Evolutionary conservation across 2,888 invertebrate genomes (phyloP), one percentile per base, ranked within the genome.

Genomic region (Laothoe populi): DNA sequence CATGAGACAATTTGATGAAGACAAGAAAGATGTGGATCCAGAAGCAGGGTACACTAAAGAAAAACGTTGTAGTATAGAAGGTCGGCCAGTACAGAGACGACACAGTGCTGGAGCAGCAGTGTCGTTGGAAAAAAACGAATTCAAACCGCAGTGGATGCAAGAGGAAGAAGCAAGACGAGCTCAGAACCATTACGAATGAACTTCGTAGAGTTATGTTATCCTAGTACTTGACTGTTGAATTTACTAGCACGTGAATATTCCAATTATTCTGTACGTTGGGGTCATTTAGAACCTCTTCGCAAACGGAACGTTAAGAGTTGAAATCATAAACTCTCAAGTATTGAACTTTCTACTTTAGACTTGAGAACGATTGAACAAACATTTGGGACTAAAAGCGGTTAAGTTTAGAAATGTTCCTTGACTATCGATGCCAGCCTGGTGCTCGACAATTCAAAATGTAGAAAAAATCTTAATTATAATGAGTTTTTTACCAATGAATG

Each of bases 1-100:
- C 13, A 96, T 96, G 87, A 93, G 86, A 64, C 91, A 91, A 64
- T 95, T 95, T 66, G 94, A 94, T 59, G 90, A 87, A 4, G 89
- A 87, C 21, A 88, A 85, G 73, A 85, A 84, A 62, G 84, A 87
- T 0, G 63, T 67, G 26, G 89, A 88, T 42, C 89, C 92, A 1
- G 90, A 91, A 71, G 68, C 73, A 1, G 90, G 88, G 4, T 83
- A 75, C 45, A 70, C 66, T n/a, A 81, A 81, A 60, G 82, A 81
- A 49, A 85, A 84, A 61, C 71, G 74, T 13, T 68, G 65, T 31
- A 72, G 69, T 11, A 69, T 80, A 21, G 88, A 87, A 65, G 82
- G 81, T 0, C 84, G 77, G 63, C 78, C 85, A 8, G 88, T 89
- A 11, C 87, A 88, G 65, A 82, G 92, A 68, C 78, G 92, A 69